Conservation (phyloP, 2,888 invertebrate genomes). For the Cylloceria caligata region DNA sequence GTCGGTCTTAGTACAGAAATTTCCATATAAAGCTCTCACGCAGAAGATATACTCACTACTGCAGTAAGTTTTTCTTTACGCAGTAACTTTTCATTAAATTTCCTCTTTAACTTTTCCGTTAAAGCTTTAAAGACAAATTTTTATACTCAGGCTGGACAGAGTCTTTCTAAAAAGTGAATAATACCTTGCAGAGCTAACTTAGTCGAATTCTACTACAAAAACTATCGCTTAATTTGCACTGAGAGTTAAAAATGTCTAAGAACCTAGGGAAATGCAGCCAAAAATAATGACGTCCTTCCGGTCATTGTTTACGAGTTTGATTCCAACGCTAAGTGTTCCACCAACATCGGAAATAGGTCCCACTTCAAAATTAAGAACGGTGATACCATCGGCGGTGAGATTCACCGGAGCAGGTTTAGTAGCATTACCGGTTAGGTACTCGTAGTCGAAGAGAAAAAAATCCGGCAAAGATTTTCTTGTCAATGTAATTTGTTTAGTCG, state of each 20-base stretch:
- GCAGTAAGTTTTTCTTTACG: too few relatives aligned
- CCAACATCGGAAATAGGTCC: slow-evolving; percentile 91
- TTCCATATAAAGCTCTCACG: too few relatives aligned
- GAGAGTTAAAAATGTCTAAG: slow-evolving; percentile 20
- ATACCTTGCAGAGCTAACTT: too few relatives aligned
- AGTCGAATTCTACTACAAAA: not conserved
- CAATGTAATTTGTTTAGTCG: slow-evolving; percentile 82
- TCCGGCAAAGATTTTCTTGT: slow-evolving; percentile 89
- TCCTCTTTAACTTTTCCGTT: too few relatives aligned
- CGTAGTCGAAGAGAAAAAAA: slow-evolving; percentile 92
- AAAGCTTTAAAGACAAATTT: too few relatives aligned
- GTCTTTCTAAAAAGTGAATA: too few relatives aligned
- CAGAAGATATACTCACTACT: too few relatives aligned
- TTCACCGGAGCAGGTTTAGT: slow-evolving; percentile 89
- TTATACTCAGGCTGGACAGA: too few relatives aligned
- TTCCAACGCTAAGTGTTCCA: slow-evolving; percentile 90
- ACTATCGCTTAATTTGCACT: not conserved
- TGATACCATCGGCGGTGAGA: slow-evolving; percentile 88
- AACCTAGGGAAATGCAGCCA: slow-evolving; percentile 85
- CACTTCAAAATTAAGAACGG: slow-evolving; percentile 89
- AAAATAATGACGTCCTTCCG: slow-evolving; percentile 82
- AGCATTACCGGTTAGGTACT: slow-evolving; percentile 88
- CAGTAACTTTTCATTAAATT: too few relatives aligned
- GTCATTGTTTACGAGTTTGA: slow-evolving; percentile 88
- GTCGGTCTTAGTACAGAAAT: too few relatives aligned